Evolutionary conservation across 1,140 invertebrate genomes (phyloP), one percentile per base, ranked within the genome.

Genomic region (Teleogryllus occipitalis): DNA sequence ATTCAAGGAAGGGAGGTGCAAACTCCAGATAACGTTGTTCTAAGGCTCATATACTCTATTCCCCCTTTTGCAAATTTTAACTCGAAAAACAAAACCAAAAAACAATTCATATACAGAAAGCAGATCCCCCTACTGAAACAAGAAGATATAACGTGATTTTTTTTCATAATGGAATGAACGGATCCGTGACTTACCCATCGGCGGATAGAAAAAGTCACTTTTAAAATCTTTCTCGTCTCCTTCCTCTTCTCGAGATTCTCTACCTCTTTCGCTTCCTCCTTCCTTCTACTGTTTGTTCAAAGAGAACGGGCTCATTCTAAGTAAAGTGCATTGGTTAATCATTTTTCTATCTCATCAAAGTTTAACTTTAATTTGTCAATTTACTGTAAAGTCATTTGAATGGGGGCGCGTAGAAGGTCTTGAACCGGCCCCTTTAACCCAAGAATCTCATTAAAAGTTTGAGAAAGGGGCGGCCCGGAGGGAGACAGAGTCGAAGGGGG

Each of bases 291-390:
- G 54, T 65, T 65, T 65, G 54, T 10, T 65, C 54, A 65, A 65
- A 65, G 54, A 10, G 7, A 65, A 65, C 54, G 18, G 18, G 54
- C 18, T 65, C 54, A 65, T 65, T 65, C 54, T 65, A 65, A 65
- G 54, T 65, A 65, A 65, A 65, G 54, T 65, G 2, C 54, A 65
- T 65, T 65, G 54, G 54, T 65, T 65, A 65, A 3, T 65, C 54
- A 65, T 65, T 65, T 65, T 3, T 65, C 54, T 65, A 65, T 18
- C 54, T 65, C 54, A 65, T 65, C 54, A 65, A 65, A 65, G 54
- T 65, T 65, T 65, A 65, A 65, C 54, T 65, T 65, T 65, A 65
- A 65, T 65, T 65, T 65, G 54, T 65, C 54, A 65, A 65, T 65
- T 65, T 65, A 65, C 54, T 65, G 54, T 65, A 65, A 65, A 65